Base-by-base conservation (phyloP, 2,797 vertebrate genomes). In the Pseudochromis fuscus region DNA sequence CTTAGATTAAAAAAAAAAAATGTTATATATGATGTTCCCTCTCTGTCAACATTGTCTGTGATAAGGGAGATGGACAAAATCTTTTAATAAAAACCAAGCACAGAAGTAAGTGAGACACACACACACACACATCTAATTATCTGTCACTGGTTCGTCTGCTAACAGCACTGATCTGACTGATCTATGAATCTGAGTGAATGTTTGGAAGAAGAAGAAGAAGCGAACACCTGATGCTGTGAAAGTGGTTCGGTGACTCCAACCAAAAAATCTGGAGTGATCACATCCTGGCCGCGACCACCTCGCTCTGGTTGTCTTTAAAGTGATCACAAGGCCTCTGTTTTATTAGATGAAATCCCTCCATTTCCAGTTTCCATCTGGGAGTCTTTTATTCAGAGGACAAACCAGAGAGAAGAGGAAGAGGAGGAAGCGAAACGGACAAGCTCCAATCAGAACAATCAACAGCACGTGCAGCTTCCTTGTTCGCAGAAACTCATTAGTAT, bases 401-500 rank as follows among this genome's bases (percentile, higher is more conserved):
- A 78, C 71, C 38, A 23, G 61, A 56, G 72, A 69, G 66, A 64
- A 51, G 38, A n/a, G 42, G 52, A 40, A 51, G 33, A 35, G 19
- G 67, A 40, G 50, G 64, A 48, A 3, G 46, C 74, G 51, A 16
- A 52, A 75, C 83, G 90, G 90, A 87, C 86, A 91, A 81, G 93
- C 92, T 88, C 90, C 92, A 94, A 92, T 96, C 94, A 92, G 93
- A 95, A 94, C 95, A 94, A 96, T 96, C 95, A 91, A 50, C 90
- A 88, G 91, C 81, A 81, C 57, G 11, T 58, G 68, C 81, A 82
- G 94, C 92, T 92, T 94, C 94, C 84, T 93, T 93, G 93, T 95
- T 96, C 94, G 91, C 85, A 84, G 94, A 95, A 95, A 93, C 90
- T 95, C 95, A 97, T 98, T 96, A 96, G 94, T 94, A 95, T 96